A percentile compares a stretch with the other conserved stretches of the same genome.
These are phyloP conservation scores for Crotalus horridus DNA, from an alignment of 2,113 vertebrate genomes.

Conservation along the genomic window DNA sequence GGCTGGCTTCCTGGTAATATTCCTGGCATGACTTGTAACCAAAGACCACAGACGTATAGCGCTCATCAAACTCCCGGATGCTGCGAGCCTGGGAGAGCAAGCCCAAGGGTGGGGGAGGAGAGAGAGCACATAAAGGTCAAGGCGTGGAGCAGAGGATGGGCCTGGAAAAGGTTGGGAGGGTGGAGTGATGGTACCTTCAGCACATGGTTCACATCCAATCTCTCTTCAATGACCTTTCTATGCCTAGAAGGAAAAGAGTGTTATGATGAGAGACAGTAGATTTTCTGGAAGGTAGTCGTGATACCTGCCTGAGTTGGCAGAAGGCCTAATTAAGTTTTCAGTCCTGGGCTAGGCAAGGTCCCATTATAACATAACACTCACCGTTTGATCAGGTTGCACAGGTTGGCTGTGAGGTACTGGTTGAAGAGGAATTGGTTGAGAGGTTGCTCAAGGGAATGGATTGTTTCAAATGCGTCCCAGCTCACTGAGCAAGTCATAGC, in stretches of 20 bases:
- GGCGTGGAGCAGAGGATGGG: not conserved
- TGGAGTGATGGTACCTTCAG: constrained; percentile 66
- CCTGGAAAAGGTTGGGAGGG: accelerated
- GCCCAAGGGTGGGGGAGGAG: not conserved
- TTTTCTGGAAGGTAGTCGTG: not conserved
- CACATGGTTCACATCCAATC: constrained; percentile 74
- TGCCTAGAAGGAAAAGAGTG: constrained; percentile 55
- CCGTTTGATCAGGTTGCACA: constrained; percentile 38
- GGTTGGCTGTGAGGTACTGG: constrained; percentile 55
- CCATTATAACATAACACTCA: not conserved
- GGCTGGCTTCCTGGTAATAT: constrained; percentile 77
- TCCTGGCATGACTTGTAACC: constrained; percentile 74
- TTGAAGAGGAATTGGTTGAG: constrained; percentile 83
- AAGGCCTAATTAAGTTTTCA: not conserved
- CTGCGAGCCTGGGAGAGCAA: constrained; percentile 67
- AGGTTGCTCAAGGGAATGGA: constrained; percentile 73
- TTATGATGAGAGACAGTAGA: not conserved
- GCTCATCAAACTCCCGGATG: constrained; percentile 79
- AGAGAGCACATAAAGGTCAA: not conserved
- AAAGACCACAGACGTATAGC: constrained; percentile 73
- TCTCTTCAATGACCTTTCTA: constrained; percentile 71
- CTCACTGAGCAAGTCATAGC: constrained; percentile 74
- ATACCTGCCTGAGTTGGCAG: not conserved
- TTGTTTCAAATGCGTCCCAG: constrained; percentile 76
- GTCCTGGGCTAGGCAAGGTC: not conserved